A percentile compares a stretch with the other conserved stretches of the same genome.
Conservation (phyloP, 2,888 invertebrate species). For the Agonopterix arenella region DNA sequence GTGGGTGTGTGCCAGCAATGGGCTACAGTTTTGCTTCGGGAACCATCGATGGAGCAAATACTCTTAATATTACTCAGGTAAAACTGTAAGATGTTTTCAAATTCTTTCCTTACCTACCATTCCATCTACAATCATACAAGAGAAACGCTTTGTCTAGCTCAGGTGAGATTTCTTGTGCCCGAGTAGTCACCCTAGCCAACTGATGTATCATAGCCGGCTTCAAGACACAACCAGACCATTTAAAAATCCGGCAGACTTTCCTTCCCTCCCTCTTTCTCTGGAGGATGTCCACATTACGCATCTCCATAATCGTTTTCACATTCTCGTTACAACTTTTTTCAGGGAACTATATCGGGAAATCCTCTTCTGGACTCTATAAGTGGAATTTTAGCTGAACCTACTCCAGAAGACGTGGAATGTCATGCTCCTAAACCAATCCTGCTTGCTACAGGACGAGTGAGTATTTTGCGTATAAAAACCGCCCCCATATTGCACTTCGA, state of each 20-base stretch:
- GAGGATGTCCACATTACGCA: too few relatives aligned
- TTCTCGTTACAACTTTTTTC: conserved; percentile 1
- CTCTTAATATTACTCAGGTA: conserved; percentile 82
- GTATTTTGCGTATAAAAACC: conserved; percentile 18
- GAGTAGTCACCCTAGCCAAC: too few relatives aligned
- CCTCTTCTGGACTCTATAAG: conserved; percentile 82
- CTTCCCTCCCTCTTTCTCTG: too few relatives aligned
- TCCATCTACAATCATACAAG: too few relatives aligned
- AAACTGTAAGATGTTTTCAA: background rate
- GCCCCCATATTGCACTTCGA: too few relatives aligned
- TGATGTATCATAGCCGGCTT: too few relatives aligned
- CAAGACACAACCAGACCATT: background rate
- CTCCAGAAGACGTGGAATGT: conserved; percentile 79
- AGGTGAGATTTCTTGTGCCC: too few relatives aligned
- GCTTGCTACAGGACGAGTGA: conserved; percentile 86
- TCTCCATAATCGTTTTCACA: background rate
- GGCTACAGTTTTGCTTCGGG: conserved; percentile 92
- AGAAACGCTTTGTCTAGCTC: background rate
- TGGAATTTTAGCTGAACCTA: conserved; percentile 78
- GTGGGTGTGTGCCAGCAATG: conserved; percentile 85
- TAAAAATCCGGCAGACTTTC: background rate
- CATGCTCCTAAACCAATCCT: conserved; percentile 89
- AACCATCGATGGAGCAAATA: conserved; percentile 87
- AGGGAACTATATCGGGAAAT: conserved; percentile 81
- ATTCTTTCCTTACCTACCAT: too few relatives aligned